phyloP scores from a whole-genome alignment of 30 jellyfish, hydroid and myxozoan species.

The Rhopilema esculentum region DNA sequence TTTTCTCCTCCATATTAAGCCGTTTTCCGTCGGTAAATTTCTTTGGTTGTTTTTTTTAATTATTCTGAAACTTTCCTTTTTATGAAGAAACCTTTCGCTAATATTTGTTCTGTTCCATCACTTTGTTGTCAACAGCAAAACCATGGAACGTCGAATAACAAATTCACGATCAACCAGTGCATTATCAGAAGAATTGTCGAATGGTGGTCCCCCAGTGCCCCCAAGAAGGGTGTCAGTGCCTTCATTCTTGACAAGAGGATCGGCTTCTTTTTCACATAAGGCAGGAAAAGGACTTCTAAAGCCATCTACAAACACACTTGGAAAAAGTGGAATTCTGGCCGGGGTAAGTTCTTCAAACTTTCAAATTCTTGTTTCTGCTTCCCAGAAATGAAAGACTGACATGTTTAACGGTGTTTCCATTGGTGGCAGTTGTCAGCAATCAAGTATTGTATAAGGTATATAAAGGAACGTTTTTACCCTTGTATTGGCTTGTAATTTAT shows the following conservation, averaged over 20 bases:
- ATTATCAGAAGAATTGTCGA: conserved; percentile 27
- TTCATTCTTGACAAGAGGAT: conserved; percentile 29
- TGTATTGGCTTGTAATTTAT: too few relatives aligned
- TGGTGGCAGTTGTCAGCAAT: too few relatives aligned
- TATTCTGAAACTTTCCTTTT: background rate
- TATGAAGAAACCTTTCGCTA: background rate
- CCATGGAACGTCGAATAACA: conserved; percentile 52
- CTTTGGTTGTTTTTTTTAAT: background rate
- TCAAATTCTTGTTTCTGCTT: background rate
- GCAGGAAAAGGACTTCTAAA: conserved; percentile 6
- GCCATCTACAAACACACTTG: conserved; percentile 7
- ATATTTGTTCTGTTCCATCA: background rate
- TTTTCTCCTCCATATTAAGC: background rate
- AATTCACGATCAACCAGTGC: conserved; percentile 56
- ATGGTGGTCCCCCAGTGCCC: conserved; percentile 67
- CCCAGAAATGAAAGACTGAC: background rate
- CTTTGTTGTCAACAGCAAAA: conserved; percentile 17
- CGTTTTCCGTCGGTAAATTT: background rate
- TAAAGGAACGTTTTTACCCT: too few relatives aligned
- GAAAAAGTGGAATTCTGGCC: conserved; percentile 14
- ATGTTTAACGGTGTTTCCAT: too few relatives aligned
- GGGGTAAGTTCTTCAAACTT: conserved; percentile 30
- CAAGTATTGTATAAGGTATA: too few relatives aligned
- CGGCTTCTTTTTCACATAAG: conserved; percentile 64
- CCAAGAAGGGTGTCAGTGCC: conserved; percentile 68